These are phyloP conservation scores for Megaceryle torquata DNA, from an alignment of 2,113 vertebrate species.

Conservation along the genomic window DNA sequence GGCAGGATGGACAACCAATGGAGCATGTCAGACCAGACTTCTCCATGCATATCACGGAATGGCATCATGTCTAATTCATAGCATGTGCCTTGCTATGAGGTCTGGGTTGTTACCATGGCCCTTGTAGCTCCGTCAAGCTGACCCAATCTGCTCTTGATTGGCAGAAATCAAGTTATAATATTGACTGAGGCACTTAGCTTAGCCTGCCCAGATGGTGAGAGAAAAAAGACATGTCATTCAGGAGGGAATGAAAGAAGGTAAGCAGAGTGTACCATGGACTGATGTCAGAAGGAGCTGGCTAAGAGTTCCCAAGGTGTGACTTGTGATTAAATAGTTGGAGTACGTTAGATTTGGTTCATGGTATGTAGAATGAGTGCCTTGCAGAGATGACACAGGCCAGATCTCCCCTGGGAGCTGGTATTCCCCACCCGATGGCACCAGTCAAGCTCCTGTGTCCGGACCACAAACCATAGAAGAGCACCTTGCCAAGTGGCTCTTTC, in stretches of 20 bases:
- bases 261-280: neutral
- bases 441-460: neutral
- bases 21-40: neutral
- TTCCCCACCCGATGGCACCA: neutral
- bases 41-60: neutral
- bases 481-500: constrained; percentile 7
- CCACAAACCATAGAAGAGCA: neutral
- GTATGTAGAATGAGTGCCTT: neutral
- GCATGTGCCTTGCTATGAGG: neutral
- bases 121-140: neutral
- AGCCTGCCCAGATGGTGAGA: neutral
- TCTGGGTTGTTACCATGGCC: neutral
- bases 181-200: neutral
- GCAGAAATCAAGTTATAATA: neutral
- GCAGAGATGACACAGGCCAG: neutral
- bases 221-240: neutral
- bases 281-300: neutral
- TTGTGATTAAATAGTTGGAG: neutral
- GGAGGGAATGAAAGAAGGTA: neutral
- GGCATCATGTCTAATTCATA: neutral
- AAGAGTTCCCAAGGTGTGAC: neutral
- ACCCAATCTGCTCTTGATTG: no score
- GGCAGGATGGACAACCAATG: neutral
- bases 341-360: neutral
- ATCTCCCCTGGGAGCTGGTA: neutral